Conservation (phyloP, 1,140 invertebrate genomes). For the Diorhabda elongata region DNA sequence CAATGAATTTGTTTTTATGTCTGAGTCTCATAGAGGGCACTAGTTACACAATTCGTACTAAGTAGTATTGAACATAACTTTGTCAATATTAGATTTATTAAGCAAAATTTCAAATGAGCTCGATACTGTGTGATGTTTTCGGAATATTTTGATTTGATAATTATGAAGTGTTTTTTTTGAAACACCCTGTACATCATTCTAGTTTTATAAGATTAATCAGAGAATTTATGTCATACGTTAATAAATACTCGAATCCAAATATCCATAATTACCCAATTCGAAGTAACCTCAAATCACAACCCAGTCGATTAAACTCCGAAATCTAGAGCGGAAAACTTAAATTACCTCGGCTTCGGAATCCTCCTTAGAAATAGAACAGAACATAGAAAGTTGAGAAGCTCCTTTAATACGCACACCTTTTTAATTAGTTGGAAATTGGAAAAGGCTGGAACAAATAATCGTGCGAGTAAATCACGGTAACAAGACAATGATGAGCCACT, state of each 20-base stretch:
- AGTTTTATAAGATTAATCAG: no score
- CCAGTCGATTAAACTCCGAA: not conserved
- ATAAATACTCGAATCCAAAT: not conserved
- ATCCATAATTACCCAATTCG: not conserved
- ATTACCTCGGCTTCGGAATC: constrained; percentile 2
- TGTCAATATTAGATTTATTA: no score
- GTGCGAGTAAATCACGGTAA: constrained; percentile 33
- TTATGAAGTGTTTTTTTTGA: no score
- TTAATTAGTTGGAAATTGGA: constrained; percentile 24
- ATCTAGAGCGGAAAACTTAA: constrained; percentile 7
- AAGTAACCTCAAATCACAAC: not conserved
- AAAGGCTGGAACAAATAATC: constrained; percentile 28
- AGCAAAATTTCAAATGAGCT: no score
- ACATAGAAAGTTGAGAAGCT: constrained; percentile 6
- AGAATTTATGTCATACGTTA: no score
- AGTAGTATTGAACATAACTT: no score
- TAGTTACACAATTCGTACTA: no score
- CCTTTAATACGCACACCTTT: constrained; percentile 10
- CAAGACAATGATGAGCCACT: constrained; percentile 33
- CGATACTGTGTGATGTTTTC: no score
- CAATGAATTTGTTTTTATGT: no score
- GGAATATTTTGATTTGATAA: no score
- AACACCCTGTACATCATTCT: no score
- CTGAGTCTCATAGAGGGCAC: no score
- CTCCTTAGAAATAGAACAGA: not conserved